Evolutionary conservation across 2,888 invertebrate genomes (phyloP), one percentile per base, ranked within the genome.

Genomic region (Diloba caeruleocephala): DNA sequence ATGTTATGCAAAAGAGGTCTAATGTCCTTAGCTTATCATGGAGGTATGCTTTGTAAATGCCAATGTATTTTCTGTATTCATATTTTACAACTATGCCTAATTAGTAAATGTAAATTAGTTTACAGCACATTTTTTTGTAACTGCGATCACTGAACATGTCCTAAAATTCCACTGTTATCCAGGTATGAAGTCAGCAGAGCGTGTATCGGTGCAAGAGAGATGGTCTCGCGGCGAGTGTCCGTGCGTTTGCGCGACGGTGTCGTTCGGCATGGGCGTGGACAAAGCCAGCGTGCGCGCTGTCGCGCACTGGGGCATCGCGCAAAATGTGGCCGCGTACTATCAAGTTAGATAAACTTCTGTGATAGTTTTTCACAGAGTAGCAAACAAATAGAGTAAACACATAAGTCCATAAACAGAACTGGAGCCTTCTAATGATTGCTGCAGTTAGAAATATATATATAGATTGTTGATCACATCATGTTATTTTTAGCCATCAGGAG

Each of bases 211-310:
- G 26, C 99, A 99, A 89, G 97, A 97, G 81, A 96, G 96, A 64
- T 99, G 99, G 99, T 98, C 98, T 92, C 94, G 94, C 25, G 99
- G 99, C 0, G 96, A 96, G 67, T 96, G 96, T 73, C 96, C 97
- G 1, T 97, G 99, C 19, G 99, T 99, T 67, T 97, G 97, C 64
- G 99, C 99, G 3, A 99, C 99, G 0, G 97, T 99, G 51, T 99
- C 99, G 78, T 99, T 99, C 91, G 99, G 99, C 28, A 99, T 99
- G 99, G 99, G 99, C 36, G 98, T 99, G 1, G 99, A 99, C 87
- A 99, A 99, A 88, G 96, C 97, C 1, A 95, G 97, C 48, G 99
- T 99, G 9, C 97, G 99, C 62, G 98, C 98, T 84, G 99, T 99
- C 1, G 96, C 97, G 4, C 99, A 99, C 88, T 99, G 99, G 99